A percentile compares a stretch with the other conserved stretches of the same genome.
Conservation (phyloP, 2,888 invertebrate species). For the Herminia tarsipennalis region DNA sequence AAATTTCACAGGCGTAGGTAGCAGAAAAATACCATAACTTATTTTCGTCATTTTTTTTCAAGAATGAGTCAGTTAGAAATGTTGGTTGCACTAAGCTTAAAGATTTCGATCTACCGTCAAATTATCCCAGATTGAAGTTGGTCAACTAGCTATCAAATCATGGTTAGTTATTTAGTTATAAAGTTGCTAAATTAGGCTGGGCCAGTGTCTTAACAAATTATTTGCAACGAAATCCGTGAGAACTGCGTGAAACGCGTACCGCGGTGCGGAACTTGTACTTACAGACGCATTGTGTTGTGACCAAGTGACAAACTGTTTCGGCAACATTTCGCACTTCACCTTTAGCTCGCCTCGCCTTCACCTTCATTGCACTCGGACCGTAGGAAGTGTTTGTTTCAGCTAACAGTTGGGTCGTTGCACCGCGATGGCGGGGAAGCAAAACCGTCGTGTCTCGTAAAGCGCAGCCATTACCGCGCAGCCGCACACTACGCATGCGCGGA, state of each 20-base stretch:
- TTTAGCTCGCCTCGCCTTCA: conserved; percentile 68
- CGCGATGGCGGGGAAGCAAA: conserved; percentile 75
- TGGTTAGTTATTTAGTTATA: conserved; percentile 7
- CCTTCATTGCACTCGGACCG: conserved; percentile 54
- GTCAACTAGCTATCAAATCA: conserved; percentile 14
- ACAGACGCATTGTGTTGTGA: conserved; percentile 12
- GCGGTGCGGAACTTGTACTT: conserved; percentile 11
- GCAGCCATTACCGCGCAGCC: conserved; percentile 70
- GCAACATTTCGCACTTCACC: conserved; percentile 57
- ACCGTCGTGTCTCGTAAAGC: conserved; percentile 61
- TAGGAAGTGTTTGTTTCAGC: conserved; percentile 45
- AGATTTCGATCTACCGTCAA: conserved; percentile 20
- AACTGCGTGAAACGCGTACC: conserved; percentile 43
- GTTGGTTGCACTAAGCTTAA: too few relatives aligned
- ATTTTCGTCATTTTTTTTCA: too few relatives aligned
- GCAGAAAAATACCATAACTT: too few relatives aligned
- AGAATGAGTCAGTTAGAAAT: too few relatives aligned
- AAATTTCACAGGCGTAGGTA: too few relatives aligned
- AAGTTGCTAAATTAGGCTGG: conserved; percentile 23
- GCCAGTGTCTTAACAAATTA: conserved; percentile 23
- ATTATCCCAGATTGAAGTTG: too few relatives aligned
- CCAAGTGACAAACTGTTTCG: conserved; percentile 49
- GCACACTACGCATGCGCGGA: conserved; percentile 73
- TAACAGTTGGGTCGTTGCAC: conserved; percentile 60
- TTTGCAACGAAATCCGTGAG: conserved; percentile 31